Evolutionary conservation across 1,140 invertebrate species (phyloP).

Genomic region (Galendromus occidentalis): DNA sequence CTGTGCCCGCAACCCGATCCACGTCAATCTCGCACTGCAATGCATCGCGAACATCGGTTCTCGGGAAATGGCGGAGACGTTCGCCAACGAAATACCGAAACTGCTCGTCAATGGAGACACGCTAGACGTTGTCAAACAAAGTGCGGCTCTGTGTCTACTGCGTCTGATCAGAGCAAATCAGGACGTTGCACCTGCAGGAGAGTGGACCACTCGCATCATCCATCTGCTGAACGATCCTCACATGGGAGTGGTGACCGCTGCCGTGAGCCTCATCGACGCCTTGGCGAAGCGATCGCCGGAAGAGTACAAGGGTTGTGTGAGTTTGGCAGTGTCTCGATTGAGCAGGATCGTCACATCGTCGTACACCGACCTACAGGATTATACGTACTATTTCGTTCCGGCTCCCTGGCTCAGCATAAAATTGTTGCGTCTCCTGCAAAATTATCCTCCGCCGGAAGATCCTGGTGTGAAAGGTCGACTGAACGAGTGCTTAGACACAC

Average conservation of each 20-base stretch:
- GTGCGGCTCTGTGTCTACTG: conserved; percentile 84
- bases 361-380: conserved; percentile 96
- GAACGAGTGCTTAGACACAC: conserved; percentile 98
- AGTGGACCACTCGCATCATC: conserved; percentile 97
- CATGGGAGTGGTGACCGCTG: conserved; percentile 83
- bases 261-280: conserved; percentile 84
- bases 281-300: conserved; percentile 96
- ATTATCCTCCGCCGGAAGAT: conserved; percentile 68
- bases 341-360: conserved; percentile 83
- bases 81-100: conserved; percentile 93
- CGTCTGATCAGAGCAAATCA: conserved; percentile 76
- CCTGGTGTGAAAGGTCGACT: conserved; percentile 56
- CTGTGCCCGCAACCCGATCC: conserved; percentile 84
- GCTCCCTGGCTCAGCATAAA: conserved; percentile 99
- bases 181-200: conserved; percentile 81
- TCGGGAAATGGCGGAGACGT: conserved; percentile 97
- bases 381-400: conserved; percentile 99
- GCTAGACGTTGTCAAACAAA: conserved; percentile 99
- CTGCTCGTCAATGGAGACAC: conserved; percentile 85
- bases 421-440: conserved; percentile 81
- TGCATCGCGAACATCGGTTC: conserved; percentile 99
- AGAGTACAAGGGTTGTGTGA: conserved; percentile 97
- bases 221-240: conserved; percentile 98
- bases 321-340: conserved; percentile 83
- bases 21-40: conserved; percentile 96